Base-by-base conservation (phyloP, 1,140 invertebrate genomes). In the Caenorhabditis briggsae region DNA sequence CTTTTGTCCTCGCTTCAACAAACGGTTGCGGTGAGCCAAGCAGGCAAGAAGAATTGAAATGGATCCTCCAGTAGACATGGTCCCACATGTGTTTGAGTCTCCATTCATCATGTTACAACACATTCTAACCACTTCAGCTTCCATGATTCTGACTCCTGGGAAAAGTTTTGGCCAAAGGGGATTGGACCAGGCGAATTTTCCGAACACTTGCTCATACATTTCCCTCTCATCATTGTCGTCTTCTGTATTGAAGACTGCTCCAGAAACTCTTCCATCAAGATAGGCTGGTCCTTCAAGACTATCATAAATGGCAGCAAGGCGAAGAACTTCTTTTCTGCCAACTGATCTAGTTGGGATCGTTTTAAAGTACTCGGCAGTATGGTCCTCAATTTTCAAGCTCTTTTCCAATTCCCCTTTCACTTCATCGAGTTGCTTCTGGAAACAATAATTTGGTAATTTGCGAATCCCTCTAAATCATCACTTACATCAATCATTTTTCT, bases 21-120 rank as follows among this genome's bases (percentile, higher is more conserved):
- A 96, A 92, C 95, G 96, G 92, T 99, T 97, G 87, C 98, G 94
- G 92, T 96, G 98, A 0, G 97, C 96, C 93, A 99, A 97, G 93
- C 96, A 97, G 0, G 97, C 98, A 94, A 99, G 94, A 85, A 99
- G 93, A 90, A 99, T 98, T 48, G 97, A 99, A 90, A 99, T 98
- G 2, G 98, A 99, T 9, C 98, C 98, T 74, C 98, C 97, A 85
- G 95, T 95, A 8, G 97, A 97, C 94, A 98, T 87, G 58, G 96
- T 96, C 83, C 98, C 97, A 94, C 97, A 98, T 88, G 95, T 93
- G 0, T 96, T 93, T 1, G 94, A 92, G 88, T 95, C 95, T 0
- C 97, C 98, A 92, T 98, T 94, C 93, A 98, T 99, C 65, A 99
- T 93, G 83, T 94, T 94, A 88, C 95, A 95, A 18, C 95, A 94